Conservation (phyloP, 2,113 vertebrate species). For the Oryzias melastigma region DNA sequence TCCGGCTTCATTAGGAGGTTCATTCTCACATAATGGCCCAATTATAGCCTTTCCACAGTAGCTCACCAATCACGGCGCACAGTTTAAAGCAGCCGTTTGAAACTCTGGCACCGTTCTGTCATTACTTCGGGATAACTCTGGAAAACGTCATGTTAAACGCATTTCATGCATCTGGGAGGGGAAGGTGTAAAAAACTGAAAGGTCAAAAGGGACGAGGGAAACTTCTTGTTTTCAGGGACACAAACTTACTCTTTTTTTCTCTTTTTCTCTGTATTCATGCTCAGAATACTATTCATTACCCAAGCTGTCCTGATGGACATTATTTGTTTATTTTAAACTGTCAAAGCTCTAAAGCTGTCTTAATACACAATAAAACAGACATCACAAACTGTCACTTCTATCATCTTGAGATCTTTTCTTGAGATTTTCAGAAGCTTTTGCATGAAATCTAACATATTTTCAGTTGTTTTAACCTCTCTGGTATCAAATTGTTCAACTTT, state of each 20-base stretch:
- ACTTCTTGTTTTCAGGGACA: conserved; percentile 7
- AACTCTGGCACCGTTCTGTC: conserved; percentile 31
- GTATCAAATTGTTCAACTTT: no score
- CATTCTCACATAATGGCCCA: conserved; percentile 50
- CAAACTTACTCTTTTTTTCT: not conserved
- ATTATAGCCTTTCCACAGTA: conserved; percentile 44
- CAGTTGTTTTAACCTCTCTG: no score
- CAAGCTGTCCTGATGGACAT: not conserved
- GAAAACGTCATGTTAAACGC: not conserved
- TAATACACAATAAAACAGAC: not conserved
- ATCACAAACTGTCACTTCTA: no score
- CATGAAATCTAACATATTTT: no score
- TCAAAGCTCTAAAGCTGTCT: not conserved
- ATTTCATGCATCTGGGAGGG: not conserved
- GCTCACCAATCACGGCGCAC: conserved; percentile 4
- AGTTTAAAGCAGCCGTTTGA: conserved; percentile 32
- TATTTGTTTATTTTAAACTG: no score
- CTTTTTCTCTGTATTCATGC: not conserved
- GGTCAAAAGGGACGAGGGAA: not conserved
- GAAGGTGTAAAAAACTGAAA: not conserved
- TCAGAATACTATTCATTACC: not conserved
- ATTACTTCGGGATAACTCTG: conserved; percentile 6
- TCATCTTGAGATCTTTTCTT: no score
- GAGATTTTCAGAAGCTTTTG: no score
- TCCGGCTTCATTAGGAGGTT: conserved; percentile 55